Base-by-base conservation (phyloP, 2,797 vertebrate genomes). In the Myripristis murdjan region DNA sequence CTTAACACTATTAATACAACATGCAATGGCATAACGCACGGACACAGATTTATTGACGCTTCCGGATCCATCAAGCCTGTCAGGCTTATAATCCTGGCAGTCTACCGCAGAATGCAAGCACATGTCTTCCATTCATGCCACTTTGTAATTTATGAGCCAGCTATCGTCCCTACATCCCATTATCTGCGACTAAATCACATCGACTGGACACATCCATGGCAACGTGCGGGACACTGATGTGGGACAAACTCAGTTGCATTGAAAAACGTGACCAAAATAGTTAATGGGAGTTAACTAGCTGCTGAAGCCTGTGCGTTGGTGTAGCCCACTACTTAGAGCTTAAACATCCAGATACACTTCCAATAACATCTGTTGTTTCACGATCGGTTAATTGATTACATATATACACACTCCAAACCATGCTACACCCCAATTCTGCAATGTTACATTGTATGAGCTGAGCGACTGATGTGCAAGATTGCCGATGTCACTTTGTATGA, bases 251-350 rank as follows among this genome's bases (percentile, higher is more conserved):
- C 23, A 43, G 44, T 58, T 61, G 82, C 63, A 73, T 65, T 24
- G 63, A 77, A 82, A 87, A 87, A 87, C 86, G 86, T 84, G 86
- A 81, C 62, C 61, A 23, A 85, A 69, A 83, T 86, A 60, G 75
- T 88, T 62, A 77, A 80, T 64, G 31, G 6, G 66, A 86, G 62
- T 60, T 16, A 11, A 60, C 41, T 28, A 63, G 3, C 46, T 37
- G 55, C 64, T 60, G 39, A 55, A 35, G 56, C 33, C 46, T 15
- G 11, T 7, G 4, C 28, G 28, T 12, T 48, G 16, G 4, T 31
- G 48, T 24, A 20, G 20, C 20, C 20, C 7, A n/a, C 9, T 43
- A 28, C 74, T 66, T 16, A 0, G 26, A 46, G 59, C 39, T 67
- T 52, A n/a, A 43, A 23, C 37, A 3, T 1, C 31, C 48, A 31